These are phyloP conservation scores for Eupithecia subumbrata DNA, from an alignment of 2,888 invertebrate species.

Conservation along the genomic window DNA sequence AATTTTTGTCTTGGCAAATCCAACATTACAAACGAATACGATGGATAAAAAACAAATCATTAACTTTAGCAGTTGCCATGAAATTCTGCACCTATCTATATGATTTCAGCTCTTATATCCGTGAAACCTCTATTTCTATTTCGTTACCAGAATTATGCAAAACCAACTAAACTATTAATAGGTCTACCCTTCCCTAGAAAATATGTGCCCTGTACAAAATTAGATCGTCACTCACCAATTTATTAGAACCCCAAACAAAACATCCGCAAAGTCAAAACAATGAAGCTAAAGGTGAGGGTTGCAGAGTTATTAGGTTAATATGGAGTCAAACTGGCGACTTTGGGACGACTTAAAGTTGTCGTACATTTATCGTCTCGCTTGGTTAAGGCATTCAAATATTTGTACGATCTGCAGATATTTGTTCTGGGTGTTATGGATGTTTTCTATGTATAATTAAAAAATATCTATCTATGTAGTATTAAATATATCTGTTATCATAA, in stretches of 20 bases:
- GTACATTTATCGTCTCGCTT: not conserved
- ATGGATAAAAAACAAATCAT: too few species aligned
- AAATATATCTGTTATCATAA: too few species aligned
- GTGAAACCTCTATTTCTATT: not conserved
- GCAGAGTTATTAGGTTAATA: slow-evolving; percentile 46
- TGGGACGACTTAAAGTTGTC: not conserved
- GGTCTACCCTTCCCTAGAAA: not conserved
- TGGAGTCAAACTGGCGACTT: slow-evolving; percentile 37
- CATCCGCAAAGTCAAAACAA: slow-evolving; percentile 52
- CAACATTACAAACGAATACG: too few species aligned
- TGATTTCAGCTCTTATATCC: too few species aligned
- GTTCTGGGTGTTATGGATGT: too few species aligned
- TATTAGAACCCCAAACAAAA: slow-evolving; percentile 45
- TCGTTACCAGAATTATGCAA: not conserved
- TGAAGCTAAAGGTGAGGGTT: slow-evolving; percentile 34
- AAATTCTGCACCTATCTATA: too few species aligned
- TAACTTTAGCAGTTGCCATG: too few species aligned
- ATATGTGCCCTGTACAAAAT: slow-evolving; percentile 10
- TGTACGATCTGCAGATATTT: too few species aligned
- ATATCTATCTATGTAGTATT: too few species aligned
- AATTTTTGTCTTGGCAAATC: too few species aligned
- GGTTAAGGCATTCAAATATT: too few species aligned
- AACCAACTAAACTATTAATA: not conserved
- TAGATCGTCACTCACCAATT: slow-evolving; percentile 17
- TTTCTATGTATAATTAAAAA: too few species aligned